Evolutionary conservation across 2,888 invertebrate genomes (phyloP).

Genomic region (Eupithecia subumbrata): DNA sequence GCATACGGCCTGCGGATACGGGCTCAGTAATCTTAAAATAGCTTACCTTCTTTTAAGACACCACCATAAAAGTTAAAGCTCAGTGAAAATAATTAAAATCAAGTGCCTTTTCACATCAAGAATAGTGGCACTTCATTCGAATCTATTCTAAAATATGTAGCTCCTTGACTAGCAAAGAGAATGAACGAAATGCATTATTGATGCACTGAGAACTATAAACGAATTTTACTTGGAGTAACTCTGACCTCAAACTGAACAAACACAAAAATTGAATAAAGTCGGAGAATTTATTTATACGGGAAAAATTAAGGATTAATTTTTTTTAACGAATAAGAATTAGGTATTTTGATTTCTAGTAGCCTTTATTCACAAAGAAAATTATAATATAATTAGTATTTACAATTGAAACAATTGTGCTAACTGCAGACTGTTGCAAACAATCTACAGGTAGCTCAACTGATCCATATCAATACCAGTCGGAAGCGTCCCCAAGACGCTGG

Average conservation of each 20-base stretch:
- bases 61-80: neutral
- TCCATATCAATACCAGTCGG: no score
- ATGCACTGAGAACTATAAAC: neutral
- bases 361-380: no score
- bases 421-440: no score
- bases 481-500: no score
- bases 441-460: no score
- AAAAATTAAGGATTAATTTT: no score
- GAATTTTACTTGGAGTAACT: neutral
- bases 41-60: neutral
- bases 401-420: no score
- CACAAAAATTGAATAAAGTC: neutral
- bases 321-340: neutral
- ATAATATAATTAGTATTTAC: no score
- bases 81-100: neutral
- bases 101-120: neutral
- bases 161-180: neutral
- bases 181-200: neutral
- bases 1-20: no score
- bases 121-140: neutral
- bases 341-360: neutral
- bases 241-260: neutral
- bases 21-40: no score
- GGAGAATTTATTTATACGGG: neutral
- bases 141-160: neutral